Evolutionary conservation across 1,140 invertebrate species (phyloP).

Genomic region (Drosophila seguyi): DNA sequence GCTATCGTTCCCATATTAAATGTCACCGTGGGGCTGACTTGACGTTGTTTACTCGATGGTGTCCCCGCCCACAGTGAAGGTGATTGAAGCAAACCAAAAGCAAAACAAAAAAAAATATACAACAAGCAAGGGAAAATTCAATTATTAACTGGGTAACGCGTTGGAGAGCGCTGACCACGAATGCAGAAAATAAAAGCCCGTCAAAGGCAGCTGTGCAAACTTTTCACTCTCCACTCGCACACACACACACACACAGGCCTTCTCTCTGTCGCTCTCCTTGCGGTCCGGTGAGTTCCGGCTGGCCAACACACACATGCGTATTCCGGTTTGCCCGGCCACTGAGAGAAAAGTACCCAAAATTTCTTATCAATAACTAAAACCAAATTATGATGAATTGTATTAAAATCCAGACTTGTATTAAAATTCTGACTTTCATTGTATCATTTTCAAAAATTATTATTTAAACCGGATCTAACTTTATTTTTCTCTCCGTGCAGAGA

Average conservation of each 20-base stretch:
- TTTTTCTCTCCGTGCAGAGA: slow-evolving; percentile 11
- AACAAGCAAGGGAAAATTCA: slow-evolving; percentile 22
- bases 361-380: neutral
- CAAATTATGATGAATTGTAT: neutral
- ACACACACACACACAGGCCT: neutral
- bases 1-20: slow-evolving; percentile 35
- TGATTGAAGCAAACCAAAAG: slow-evolving; percentile 36
- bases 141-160: slow-evolving; percentile 24
- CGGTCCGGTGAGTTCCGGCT: slow-evolving; percentile 48
- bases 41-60: slow-evolving; percentile 22
- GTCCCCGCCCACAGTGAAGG: slow-evolving; percentile 19
- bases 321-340: slow-evolving; percentile 13
- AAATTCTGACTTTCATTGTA: neutral
- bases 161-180: slow-evolving; percentile 13
- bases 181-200: slow-evolving; percentile 6
- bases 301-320: slow-evolving; percentile 33
- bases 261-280: slow-evolving; percentile 15
- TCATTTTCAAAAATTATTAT: neutral
- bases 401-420: neutral
- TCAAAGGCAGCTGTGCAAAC: slow-evolving; percentile 49
- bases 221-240: slow-evolving; percentile 30
- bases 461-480: too few species aligned
- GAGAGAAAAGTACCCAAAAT: neutral
- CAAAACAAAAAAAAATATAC: neutral
- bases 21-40: slow-evolving; percentile 23